phyloP scores from a whole-genome alignment of 2,113 vertebrate species.

The Pygoscelis adeliae region DNA sequence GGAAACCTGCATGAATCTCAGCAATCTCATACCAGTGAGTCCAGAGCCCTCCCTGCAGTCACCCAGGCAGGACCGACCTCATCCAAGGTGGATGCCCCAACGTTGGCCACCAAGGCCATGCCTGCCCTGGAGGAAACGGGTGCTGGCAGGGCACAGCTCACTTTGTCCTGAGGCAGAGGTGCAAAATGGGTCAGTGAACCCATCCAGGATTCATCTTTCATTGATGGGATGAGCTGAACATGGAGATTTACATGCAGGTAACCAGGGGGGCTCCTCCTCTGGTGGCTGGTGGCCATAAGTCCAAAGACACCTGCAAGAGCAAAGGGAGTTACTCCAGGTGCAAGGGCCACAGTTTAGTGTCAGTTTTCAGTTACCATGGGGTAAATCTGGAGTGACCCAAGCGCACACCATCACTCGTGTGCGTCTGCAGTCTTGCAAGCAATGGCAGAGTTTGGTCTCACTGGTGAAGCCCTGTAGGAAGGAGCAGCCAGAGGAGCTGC shows the following conservation, averaged over 20 bases:
- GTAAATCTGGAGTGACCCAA: neutral
- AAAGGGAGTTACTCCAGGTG: neutral
- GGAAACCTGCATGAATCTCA: neutral
- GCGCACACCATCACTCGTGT: rapidly evolving
- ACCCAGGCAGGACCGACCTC: rapidly evolving
- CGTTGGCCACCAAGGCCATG: neutral
- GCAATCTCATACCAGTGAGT: neutral
- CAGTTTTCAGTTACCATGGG: neutral
- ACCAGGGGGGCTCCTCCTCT: neutral
- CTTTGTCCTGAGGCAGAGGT: neutral
- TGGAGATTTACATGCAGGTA: neutral
- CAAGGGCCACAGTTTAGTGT: neutral
- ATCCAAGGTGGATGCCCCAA: neutral
- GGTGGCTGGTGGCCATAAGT: no score
- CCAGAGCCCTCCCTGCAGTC: neutral
- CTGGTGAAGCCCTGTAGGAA: neutral
- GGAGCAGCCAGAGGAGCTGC: neutral
- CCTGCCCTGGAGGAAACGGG: rapidly evolving
- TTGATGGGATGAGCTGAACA: neutral
- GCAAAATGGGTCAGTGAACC: neutral
- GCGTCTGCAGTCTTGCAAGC: no score
- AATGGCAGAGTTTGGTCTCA: neutral
- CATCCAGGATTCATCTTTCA: neutral
- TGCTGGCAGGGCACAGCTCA: neutral
- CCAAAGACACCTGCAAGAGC: neutral